Conservation (phyloP, 1,140 invertebrate genomes). For the Dryas iulia region DNA sequence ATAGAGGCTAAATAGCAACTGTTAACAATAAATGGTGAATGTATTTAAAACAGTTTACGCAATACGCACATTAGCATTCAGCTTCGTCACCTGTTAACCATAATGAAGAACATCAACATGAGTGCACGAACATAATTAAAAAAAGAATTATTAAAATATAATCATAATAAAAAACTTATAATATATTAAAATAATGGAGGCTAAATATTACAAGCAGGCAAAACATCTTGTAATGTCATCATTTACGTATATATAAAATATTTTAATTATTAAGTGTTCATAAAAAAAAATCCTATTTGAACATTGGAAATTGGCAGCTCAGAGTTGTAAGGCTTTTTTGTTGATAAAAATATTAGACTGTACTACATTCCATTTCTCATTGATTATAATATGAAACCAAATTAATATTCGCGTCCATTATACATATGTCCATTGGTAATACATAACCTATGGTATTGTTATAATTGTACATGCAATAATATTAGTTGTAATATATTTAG, state of each 20-base stretch:
- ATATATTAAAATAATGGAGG: not conserved
- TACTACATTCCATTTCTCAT: not conserved
- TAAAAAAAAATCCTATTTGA: not conserved
- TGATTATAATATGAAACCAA: not conserved
- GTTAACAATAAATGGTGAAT: not conserved
- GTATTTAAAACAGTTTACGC: not conserved
- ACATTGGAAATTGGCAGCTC: too few species aligned
- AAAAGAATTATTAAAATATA: too few species aligned
- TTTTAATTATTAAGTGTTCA: not conserved
- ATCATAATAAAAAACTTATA: not conserved
- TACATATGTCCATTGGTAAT: not conserved
- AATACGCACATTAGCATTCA: not conserved
- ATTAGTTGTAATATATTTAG: conserved; percentile 5
- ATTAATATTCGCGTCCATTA: conserved; percentile 30
- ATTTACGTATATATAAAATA: not conserved
- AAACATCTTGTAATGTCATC: not conserved
- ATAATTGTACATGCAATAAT: conserved; percentile 3
- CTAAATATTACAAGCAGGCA: not conserved
- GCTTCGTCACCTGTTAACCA: not conserved
- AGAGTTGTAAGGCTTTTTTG: too few species aligned
- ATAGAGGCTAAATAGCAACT: not conserved
- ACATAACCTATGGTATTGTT: conserved; percentile 2
- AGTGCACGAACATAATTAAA: not conserved
- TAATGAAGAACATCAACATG: not conserved
- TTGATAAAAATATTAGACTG: not conserved